Evolutionary conservation across 1,140 invertebrate species (phyloP).

Genomic region (Orius insidiosus): DNA sequence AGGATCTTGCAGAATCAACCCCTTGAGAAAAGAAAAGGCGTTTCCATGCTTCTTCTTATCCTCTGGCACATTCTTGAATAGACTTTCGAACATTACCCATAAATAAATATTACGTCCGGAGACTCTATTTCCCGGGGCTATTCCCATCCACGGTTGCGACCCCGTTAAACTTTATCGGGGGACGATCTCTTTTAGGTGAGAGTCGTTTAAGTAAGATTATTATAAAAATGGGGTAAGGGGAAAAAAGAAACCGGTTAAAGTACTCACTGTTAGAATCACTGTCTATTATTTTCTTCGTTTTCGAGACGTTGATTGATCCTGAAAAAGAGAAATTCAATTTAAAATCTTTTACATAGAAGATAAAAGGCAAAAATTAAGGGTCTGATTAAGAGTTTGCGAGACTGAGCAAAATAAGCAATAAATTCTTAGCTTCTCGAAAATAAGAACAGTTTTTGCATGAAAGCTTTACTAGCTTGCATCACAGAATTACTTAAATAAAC

Average conservation of each 20-base stretch:
- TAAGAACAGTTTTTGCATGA: neutral
- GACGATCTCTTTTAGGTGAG: neutral
- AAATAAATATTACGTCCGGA: too few relatives aligned
- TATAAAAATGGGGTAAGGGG: neutral
- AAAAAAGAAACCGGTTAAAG: neutral
- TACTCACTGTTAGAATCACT: slow-evolving; percentile 7
- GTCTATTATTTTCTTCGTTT: slow-evolving; percentile 7
- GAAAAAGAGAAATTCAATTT: slow-evolving; percentile 3
- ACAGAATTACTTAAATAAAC: neutral
- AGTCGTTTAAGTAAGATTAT: neutral
- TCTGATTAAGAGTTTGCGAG: neutral
- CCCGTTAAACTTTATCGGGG: neutral
- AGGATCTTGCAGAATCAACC: too few relatives aligned
- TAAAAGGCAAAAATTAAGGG: neutral
- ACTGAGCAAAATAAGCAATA: neutral
- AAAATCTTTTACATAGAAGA: slow-evolving; percentile 3
- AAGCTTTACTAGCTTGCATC: neutral
- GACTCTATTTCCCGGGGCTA: too few relatives aligned
- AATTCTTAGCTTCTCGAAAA: neutral
- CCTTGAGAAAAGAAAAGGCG: too few relatives aligned
- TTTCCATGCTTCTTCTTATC: too few relatives aligned
- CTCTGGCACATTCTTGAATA: too few relatives aligned
- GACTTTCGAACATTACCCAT: too few relatives aligned
- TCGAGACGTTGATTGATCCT: slow-evolving; percentile 3
- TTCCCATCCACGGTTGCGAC: too few relatives aligned